Conservation (phyloP, 2,888 invertebrate species). For the Zygothrica quintamaculata region DNA sequence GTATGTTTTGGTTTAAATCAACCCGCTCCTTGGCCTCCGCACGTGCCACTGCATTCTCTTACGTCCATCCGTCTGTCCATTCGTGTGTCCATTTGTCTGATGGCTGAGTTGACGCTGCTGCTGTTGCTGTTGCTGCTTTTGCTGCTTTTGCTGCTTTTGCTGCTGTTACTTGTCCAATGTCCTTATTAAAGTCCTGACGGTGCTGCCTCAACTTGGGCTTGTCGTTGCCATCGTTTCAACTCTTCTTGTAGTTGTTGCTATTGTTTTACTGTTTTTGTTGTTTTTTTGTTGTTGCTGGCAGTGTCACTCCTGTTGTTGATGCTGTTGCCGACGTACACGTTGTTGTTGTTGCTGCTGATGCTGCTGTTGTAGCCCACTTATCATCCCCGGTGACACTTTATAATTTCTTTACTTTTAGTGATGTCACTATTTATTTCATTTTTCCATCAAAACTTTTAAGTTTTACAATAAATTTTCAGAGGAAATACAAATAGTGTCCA, state of each 20-base stretch:
- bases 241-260: conserved; percentile 25
- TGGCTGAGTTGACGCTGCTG: conserved; percentile 38
- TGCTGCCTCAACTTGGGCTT: conserved; percentile 74
- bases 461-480: conserved; percentile 82
- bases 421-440: conserved; percentile 84
- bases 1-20: conserved; percentile 59
- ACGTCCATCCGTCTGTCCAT: conserved; percentile 31
- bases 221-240: conserved; percentile 33
- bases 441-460: conserved; percentile 84
- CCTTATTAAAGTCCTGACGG: conserved; percentile 76
- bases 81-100: conserved; percentile 35
- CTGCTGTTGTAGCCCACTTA: conserved; percentile 82
- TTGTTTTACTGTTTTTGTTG: conserved; percentile 43
- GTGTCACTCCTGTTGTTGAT: conserved; percentile 70
- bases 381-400: conserved; percentile 84
- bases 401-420: conserved; percentile 84
- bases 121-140: not conserved
- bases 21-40: conserved; percentile 56
- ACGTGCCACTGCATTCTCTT: conserved; percentile 61
- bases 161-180: conserved; percentile 70
- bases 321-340: conserved; percentile 61
- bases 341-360: conserved; percentile 49
- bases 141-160: conserved; percentile 12
- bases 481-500: conserved; percentile 81
- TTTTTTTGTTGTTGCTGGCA: conserved; percentile 64